Percentiles rank a stretch among this genome's conserved stretches.
These are phyloP conservation scores for Zelleria hepariella DNA, from an alignment of 2,888 invertebrate genomes.

Conservation along the genomic window DNA sequence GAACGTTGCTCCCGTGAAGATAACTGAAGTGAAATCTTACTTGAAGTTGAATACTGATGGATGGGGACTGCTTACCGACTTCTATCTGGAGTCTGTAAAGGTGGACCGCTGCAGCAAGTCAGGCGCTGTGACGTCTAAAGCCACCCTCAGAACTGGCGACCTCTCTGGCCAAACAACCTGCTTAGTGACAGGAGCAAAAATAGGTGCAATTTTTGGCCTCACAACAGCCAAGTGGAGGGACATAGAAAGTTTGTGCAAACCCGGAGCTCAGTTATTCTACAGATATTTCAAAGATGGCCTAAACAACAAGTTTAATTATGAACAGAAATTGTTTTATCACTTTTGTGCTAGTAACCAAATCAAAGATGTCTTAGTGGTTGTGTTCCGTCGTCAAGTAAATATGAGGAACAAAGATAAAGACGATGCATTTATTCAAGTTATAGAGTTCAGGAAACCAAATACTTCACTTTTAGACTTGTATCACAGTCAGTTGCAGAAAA, in stretches of 20 bases:
- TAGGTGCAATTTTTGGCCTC: slow-evolving; percentile 50
- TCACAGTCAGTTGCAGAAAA: not conserved
- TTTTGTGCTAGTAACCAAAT: slow-evolving; percentile 51
- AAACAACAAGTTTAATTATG: slow-evolving; percentile 34
- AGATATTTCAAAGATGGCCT: slow-evolving; percentile 58
- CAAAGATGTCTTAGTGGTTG: slow-evolving; percentile 38
- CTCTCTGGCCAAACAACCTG: slow-evolving; percentile 49
- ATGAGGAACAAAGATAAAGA: slow-evolving; percentile 42
- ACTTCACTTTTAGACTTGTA: slow-evolving; percentile 28
- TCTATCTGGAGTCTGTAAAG: slow-evolving; percentile 58
- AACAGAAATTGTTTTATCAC: slow-evolving; percentile 60
- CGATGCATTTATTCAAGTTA: slow-evolving; percentile 47
- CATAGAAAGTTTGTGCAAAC: slow-evolving; percentile 41
- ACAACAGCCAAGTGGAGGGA: slow-evolving; percentile 44
- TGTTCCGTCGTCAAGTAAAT: slow-evolving; percentile 44
- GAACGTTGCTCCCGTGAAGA: slow-evolving; percentile 34
- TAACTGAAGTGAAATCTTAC: slow-evolving; percentile 41
- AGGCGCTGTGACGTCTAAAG: slow-evolving; percentile 32
- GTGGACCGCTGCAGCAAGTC: slow-evolving; percentile 28
- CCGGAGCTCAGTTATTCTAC: slow-evolving; percentile 52
- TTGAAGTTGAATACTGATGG: slow-evolving; percentile 35
- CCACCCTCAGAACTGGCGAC: slow-evolving; percentile 49
- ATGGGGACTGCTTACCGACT: slow-evolving; percentile 55
- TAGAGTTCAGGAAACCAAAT: slow-evolving; percentile 41
- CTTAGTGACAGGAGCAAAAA: slow-evolving; percentile 37